These are phyloP conservation scores for Siniperca obscura DNA, from an alignment of 2,797 vertebrate genomes.

Conservation along the genomic window DNA sequence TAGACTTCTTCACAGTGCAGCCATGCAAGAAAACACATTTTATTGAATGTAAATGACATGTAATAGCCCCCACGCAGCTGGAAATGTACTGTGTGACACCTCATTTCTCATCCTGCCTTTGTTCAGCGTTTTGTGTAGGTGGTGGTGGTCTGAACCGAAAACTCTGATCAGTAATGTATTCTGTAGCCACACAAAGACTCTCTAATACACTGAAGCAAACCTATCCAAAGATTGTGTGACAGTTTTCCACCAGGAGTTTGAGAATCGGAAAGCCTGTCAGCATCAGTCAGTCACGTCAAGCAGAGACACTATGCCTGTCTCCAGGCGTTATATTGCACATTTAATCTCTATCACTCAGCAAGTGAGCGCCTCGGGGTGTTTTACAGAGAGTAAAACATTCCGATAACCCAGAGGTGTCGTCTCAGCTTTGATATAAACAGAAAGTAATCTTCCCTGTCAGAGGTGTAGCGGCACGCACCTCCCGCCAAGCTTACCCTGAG, in stretches of 20 bases:
- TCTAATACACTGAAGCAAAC: constrained; percentile 60
- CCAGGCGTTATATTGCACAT: constrained; percentile 75
- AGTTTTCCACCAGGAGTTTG: constrained; percentile 70
- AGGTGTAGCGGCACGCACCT: constrained; percentile 25
- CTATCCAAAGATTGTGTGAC: constrained; percentile 70
- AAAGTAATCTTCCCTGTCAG: constrained; percentile 64
- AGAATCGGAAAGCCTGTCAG: constrained; percentile 69
- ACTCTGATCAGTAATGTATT: constrained; percentile 69
- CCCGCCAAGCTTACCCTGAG: constrained; percentile 89
- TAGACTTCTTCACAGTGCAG: constrained; percentile 57
- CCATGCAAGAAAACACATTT: constrained; percentile 60
- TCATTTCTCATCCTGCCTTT: constrained; percentile 74
- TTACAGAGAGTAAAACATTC: constrained; percentile 71
- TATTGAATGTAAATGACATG: constrained; percentile 73
- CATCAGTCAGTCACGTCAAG: constrained; percentile 78
- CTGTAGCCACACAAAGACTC: constrained; percentile 56
- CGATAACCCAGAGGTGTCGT: constrained; percentile 74
- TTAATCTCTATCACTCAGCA: constrained; percentile 80
- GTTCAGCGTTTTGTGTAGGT: constrained; percentile 66
- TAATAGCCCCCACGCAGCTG: constrained; percentile 68
- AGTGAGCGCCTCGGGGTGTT: constrained; percentile 75
- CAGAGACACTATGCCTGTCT: constrained; percentile 70
- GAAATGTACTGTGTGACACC: constrained; percentile 71
- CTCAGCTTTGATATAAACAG: constrained; percentile 65
- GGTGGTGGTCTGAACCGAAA: constrained; percentile 54